Base-by-base conservation (phyloP, 2,113 vertebrate genomes). In the Monopterus albus region DNA sequence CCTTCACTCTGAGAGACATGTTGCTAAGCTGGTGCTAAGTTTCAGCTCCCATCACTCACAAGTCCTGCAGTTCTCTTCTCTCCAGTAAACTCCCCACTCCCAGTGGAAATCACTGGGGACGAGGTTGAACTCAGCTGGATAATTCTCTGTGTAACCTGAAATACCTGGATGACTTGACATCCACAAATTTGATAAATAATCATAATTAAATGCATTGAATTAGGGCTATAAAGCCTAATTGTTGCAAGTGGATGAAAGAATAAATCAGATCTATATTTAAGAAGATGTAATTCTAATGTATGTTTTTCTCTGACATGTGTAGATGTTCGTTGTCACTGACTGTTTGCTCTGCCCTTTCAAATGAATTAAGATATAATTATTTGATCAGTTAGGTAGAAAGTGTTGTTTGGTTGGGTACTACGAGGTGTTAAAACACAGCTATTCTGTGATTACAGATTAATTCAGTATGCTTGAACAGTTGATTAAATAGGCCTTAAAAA, bases 401-500 rank as follows among this genome's bases (percentile, higher is more conserved):
- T 31, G 5, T n/a, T 4, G 33, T 72, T 28, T 73, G 29, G 17
- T 77, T 53, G 36, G 21, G 25, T 63, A 47, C 56, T 75, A 49
- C 68, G 36, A 38, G 18, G 20, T 61, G 23, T 56, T 47, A 25
- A 21, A 15, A 36, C 52, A 29, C 29, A 81, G 45, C 14, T 51
- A 18, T 51, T 67, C 26, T 81, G 61, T 80, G 51, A 68, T 59
- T 31, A 40, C 26, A 49, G 42, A 76, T 72, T 8, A 61, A 61
- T 70, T 68, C 46, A 50, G 5, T 67, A 57, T 82, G 75, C 82
- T 87, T 83, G 64, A 86, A 87, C 29, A 68, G 50, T 75, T 67
- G 39, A 47, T n/a, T n/a, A n/a, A n/a, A n/a, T 70, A 69, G 40
- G 86, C 81, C 86, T 87, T 88, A 79, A 17, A 53, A 29, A 67